Evolutionary conservation across 2,797 vertebrate genomes (phyloP).

Genomic region (Nannoperca australis): DNA sequence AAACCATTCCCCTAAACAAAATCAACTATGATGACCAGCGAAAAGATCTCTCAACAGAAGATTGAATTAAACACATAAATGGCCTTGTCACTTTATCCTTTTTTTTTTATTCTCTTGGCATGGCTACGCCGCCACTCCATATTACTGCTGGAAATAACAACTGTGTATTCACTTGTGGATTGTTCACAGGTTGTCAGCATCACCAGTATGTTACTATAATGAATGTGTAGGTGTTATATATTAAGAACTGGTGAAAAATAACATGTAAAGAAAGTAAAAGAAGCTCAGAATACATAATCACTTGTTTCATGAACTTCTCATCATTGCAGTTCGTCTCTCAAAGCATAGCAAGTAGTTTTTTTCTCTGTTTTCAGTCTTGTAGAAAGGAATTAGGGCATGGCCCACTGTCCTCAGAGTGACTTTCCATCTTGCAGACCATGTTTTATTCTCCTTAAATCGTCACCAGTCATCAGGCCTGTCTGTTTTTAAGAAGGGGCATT

Average conservation of each 20-base stretch:
- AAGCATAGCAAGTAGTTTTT: neutral
- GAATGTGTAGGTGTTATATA: neutral
- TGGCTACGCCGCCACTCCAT: conserved; percentile 47
- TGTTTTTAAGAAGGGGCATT: conserved; percentile 28
- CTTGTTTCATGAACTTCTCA: neutral
- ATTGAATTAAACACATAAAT: conserved; percentile 77
- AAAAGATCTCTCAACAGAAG: conserved; percentile 67
- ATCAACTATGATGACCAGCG: conserved; percentile 69
- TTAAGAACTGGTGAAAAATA: neutral
- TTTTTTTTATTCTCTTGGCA: conserved; percentile 68
- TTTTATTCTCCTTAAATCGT: conserved; percentile 56
- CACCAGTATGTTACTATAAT: conserved; percentile 12
- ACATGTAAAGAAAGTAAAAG: conserved; percentile 1
- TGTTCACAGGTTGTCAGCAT: conserved; percentile 11
- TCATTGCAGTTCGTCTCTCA: neutral
- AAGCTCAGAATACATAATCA: neutral
- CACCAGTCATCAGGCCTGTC: conserved; percentile 31
- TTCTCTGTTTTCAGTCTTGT: conserved; percentile 12
- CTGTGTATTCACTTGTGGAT: conserved; percentile 51
- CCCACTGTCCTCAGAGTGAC: conserved; percentile 73
- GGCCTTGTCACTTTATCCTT: conserved; percentile 69
- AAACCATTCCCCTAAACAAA: conserved; percentile 74
- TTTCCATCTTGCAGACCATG: conserved; percentile 48
- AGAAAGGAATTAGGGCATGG: conserved; percentile 52
- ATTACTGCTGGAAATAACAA: conserved; percentile 59